Evolutionary conservation across 1,140 invertebrate species (phyloP).

Genomic region (Diuraphis noxia): DNA sequence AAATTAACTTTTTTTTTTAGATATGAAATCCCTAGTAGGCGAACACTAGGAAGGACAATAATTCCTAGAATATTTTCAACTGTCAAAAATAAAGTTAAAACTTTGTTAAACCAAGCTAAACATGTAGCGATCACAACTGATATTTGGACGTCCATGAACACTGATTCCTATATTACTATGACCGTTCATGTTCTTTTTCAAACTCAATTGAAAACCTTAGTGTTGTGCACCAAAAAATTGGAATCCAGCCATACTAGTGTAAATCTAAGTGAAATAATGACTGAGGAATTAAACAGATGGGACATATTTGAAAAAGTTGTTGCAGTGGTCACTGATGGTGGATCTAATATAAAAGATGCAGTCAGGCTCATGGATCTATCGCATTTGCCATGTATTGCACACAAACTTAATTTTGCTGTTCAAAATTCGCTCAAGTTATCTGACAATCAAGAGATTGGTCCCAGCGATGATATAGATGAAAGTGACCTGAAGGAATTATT

Average conservation of each 20-base stretch:
- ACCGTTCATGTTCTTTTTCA: neutral
- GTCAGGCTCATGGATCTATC: neutral
- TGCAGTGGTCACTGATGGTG: slow-evolving; percentile 1
- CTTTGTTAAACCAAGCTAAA: neutral
- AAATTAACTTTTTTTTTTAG: too few relatives aligned
- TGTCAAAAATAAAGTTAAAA: neutral
- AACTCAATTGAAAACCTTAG: neutral
- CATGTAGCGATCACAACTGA: slow-evolving; percentile 1
- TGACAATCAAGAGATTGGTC: neutral
- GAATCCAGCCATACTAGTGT: neutral
- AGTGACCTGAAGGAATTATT: neutral
- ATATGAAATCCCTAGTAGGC: neutral
- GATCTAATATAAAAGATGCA: neutral
- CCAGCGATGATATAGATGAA: neutral
- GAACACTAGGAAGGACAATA: neutral
- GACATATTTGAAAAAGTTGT: neutral
- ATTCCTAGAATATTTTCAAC: neutral
- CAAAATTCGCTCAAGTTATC: neutral
- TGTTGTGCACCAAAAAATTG: slow-evolving; percentile 8
- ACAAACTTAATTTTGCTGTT: neutral
- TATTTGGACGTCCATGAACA: neutral
- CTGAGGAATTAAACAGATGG: neutral
- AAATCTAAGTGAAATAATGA: neutral
- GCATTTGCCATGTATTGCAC: neutral
- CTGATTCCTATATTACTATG: neutral